phyloP scores from a whole-genome alignment of 2,888 invertebrate species.

The Leptura quadrifasciata region DNA sequence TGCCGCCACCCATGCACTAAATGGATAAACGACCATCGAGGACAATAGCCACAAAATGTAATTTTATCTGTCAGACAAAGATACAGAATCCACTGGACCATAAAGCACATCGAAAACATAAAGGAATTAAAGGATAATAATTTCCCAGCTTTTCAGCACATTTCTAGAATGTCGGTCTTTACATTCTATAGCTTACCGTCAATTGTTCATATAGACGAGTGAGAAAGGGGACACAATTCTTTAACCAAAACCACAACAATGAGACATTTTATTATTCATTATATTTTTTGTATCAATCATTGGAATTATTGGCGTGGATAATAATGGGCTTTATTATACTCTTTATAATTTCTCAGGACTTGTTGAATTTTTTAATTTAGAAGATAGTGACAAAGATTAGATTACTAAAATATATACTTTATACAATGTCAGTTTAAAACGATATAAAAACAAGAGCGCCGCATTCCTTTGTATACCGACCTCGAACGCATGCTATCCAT shows the following conservation, averaged over 20 bases:
- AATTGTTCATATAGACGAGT: not conserved
- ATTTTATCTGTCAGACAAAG: conserved; percentile 28
- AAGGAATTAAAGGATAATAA: conserved; percentile 21
- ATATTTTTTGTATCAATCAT: not conserved
- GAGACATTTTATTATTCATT: not conserved
- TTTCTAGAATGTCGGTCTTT: not conserved
- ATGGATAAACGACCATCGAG: conserved; percentile 18
- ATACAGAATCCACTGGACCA: conserved; percentile 19
- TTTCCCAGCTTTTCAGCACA: not conserved
- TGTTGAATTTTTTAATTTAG: too few relatives aligned
- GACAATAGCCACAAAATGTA: conserved; percentile 25
- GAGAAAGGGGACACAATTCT: not conserved
- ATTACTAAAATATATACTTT: too few relatives aligned
- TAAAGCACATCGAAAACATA: conserved; percentile 20
- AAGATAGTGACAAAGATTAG: too few relatives aligned
- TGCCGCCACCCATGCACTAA: conserved; percentile 4
- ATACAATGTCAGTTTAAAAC: too few relatives aligned
- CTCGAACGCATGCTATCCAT: too few relatives aligned
- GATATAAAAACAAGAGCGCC: too few relatives aligned
- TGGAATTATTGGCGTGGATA: not conserved
- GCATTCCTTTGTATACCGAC: too few relatives aligned
- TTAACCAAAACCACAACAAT: not conserved
- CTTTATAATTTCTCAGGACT: too few relatives aligned
- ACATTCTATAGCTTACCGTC: not conserved
- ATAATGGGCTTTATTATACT: too few relatives aligned